phyloP scores from a whole-genome alignment of 2,888 invertebrate genomes.

The Cerastoderma edule region DNA sequence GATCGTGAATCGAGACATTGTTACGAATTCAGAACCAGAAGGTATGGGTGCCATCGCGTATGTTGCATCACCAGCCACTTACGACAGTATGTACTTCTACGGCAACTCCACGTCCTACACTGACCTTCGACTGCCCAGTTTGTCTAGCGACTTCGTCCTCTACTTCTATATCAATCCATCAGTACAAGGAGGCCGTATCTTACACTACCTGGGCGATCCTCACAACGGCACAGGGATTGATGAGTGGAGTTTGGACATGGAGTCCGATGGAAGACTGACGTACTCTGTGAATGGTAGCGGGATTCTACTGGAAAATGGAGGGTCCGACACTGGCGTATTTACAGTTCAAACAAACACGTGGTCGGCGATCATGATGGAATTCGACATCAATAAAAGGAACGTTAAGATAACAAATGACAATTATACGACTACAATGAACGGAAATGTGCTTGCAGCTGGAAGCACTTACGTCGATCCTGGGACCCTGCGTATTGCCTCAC shows the following conservation, averaged over 20 bases:
- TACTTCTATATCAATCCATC: background rate
- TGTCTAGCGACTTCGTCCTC: background rate
- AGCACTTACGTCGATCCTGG: too few relatives aligned
- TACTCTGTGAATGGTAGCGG: background rate
- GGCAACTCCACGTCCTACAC: background rate
- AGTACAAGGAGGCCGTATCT: background rate
- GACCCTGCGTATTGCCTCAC: background rate
- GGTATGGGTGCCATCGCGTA: background rate
- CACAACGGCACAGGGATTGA: background rate
- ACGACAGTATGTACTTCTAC: background rate
- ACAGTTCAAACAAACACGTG: background rate
- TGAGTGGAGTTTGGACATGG: background rate
- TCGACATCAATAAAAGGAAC: slow-evolving; percentile 1
- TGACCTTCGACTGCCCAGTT: background rate
- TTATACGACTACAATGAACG: background rate
- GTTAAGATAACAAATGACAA: background rate
- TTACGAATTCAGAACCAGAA: background rate
- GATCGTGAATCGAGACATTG: background rate
- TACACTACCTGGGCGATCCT: background rate
- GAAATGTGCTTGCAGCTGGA: background rate
- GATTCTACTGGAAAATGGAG: background rate
- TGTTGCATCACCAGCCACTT: background rate
- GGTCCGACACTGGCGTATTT: background rate
- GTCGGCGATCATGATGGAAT: background rate
- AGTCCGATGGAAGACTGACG: background rate